Evolutionary conservation across 2,797 vertebrate species (phyloP).

Genomic region (Cirrhinus mrigala): DNA sequence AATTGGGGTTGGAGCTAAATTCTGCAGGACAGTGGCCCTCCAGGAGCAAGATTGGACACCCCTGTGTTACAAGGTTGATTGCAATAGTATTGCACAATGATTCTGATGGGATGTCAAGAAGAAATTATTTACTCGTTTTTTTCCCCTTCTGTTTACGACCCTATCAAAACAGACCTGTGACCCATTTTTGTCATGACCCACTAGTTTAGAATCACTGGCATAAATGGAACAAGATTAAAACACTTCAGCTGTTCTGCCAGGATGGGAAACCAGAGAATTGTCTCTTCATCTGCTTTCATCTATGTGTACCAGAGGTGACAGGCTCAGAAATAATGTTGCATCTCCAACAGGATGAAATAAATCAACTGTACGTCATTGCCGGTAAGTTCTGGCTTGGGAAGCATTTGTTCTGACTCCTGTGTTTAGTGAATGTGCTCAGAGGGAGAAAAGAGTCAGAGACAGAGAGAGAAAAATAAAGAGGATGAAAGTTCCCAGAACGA

Average conservation of each 20-base stretch:
- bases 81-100: neutral
- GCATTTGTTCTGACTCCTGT: slow-evolving; percentile 45
- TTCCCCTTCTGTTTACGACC: neutral
- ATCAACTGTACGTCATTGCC: slow-evolving; percentile 31
- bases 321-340: slow-evolving; percentile 20
- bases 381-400: slow-evolving; percentile 40
- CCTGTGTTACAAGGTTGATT: neutral
- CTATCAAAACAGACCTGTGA: neutral
- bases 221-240: slow-evolving; percentile 20
- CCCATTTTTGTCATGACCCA: neutral
- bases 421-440: slow-evolving; percentile 38
- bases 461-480: slow-evolving; percentile 41
- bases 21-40: neutral
- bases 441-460: slow-evolving; percentile 23
- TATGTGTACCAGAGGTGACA: slow-evolving; percentile 10
- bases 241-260: slow-evolving; percentile 26
- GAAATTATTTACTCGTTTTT: neutral
- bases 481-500: slow-evolving; percentile 6
- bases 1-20: neutral
- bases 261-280: neutral
- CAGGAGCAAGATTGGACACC: neutral
- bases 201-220: neutral
- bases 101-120: neutral
- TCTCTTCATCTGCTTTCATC: slow-evolving; percentile 17
- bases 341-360: slow-evolving; percentile 28